Evolutionary conservation across 2,888 invertebrate species (phyloP), one percentile per base, ranked within the genome.

Genomic region (Disparrhopalites patrizii): DNA sequence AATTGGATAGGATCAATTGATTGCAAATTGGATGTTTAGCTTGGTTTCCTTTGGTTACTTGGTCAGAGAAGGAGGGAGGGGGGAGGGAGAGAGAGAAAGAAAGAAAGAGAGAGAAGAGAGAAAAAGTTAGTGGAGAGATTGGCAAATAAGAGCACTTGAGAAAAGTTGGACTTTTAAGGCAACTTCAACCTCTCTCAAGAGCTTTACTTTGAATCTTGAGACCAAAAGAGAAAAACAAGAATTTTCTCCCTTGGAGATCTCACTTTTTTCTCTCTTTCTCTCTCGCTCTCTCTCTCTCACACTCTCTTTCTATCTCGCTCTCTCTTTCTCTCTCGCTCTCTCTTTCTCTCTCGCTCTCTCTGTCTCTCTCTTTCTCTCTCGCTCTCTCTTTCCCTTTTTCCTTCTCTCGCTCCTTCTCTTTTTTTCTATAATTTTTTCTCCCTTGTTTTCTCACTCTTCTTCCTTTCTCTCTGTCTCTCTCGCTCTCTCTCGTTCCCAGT

Each of bases 1-100:
- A 61, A 61, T 61, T 61, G 60, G 50, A 61, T 61, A 61, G 60
- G 60, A 61, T 50, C 60, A 61, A 61, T 61, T 61, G 60, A 61
- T 61, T 61, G 60, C 43, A 61, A 61, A 61, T 61, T 61, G 60
- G 50, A 61, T 61, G 50, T 61, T 61, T 43, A 43, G 43, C 60
- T 61, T 50, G 33, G 23, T 40, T 40, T 57, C 38, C 57, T 57
- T 38, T 36, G 36, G 36, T 57, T 57, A 38, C 47, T 61, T 61
- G 60, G 50, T 61, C 60, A 47, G 43, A 47, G n/a, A 20, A 13
- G 36, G 33, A 23, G 10, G 13, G 20, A 52, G 52, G 23, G 18
- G 52, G 23, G 7, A 18, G 33, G 31, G 57, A 38, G 57, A 36
- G 52, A 47, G 47, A 23, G 18, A 2, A 23, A 47, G 47, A n/a